phyloP scores from a whole-genome alignment of 2,113 vertebrate species.

The Elaphurus davidianus region DNA sequence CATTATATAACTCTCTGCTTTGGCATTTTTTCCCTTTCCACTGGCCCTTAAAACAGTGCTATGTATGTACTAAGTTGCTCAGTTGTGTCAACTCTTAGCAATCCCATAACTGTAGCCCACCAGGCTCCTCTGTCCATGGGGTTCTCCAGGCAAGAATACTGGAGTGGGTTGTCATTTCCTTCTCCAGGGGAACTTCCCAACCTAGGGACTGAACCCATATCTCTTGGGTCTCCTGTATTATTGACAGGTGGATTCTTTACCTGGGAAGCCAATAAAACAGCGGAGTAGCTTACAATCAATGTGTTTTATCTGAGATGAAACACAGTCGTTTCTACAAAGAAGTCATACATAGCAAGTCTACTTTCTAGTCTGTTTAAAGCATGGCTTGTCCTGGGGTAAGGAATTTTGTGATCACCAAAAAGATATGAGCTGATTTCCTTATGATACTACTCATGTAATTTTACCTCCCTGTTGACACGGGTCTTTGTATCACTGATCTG shows the following conservation, averaged over 20 bases:
- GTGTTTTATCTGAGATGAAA: neutral
- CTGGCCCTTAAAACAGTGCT: neutral
- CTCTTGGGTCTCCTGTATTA: neutral
- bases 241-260: neutral
- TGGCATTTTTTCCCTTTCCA: neutral
- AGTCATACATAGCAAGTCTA: neutral
- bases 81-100: neutral
- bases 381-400: neutral
- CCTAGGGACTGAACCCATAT: neutral
- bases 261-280: neutral
- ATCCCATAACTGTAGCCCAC: neutral
- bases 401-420: neutral
- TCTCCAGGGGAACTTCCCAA: neutral
- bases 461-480: neutral
- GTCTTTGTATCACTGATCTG: neutral
- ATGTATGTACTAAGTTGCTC: neutral
- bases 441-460: neutral
- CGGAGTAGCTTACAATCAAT: neutral
- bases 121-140: neutral
- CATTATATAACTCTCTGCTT: neutral
- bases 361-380: neutral
- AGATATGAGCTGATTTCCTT: neutral
- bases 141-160: neutral
- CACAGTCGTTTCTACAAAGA: rapidly evolving
- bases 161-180: neutral